Percentiles rank a stretch among this genome's conserved stretches.
phyloP scores from a whole-genome alignment of 2,888 invertebrate species.

The Harpalus rubripes region DNA sequence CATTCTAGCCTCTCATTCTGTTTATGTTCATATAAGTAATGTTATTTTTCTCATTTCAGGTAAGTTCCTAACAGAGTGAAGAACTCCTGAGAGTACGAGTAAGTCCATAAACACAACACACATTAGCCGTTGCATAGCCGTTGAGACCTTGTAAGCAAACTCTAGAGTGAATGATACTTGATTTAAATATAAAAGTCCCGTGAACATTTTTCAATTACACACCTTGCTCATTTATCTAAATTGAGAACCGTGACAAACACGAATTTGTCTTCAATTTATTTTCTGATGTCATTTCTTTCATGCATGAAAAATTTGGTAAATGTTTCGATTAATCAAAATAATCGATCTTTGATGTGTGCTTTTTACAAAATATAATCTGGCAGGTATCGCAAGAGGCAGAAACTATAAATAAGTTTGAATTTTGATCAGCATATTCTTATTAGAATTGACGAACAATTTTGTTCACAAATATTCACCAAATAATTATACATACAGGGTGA shows the following conservation, averaged over 20 bases:
- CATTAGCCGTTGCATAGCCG: constrained; percentile 14
- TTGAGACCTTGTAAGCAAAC: constrained; percentile 22
- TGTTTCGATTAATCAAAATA: constrained; percentile 41
- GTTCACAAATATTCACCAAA: too few relatives aligned
- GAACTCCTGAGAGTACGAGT: constrained; percentile 3
- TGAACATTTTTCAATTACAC: constrained; percentile 55
- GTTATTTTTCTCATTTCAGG: constrained; percentile 46
- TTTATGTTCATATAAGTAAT: constrained; percentile 32
- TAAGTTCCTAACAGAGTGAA: constrained; percentile 33
- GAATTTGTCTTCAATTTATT: constrained; percentile 61
- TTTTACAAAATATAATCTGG: neutral
- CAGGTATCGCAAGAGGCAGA: neutral
- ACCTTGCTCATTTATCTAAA: constrained; percentile 38
- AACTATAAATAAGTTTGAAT: too few relatives aligned
- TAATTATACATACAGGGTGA: too few relatives aligned
- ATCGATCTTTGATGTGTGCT: neutral
- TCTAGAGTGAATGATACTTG: constrained; percentile 28
- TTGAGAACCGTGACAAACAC: constrained; percentile 58
- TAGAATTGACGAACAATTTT: too few relatives aligned
- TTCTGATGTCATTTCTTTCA: constrained; percentile 49
- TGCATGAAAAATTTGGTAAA: constrained; percentile 36
- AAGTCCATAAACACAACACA: constrained; percentile 51
- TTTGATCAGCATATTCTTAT: too few relatives aligned
- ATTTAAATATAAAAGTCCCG: constrained; percentile 46
- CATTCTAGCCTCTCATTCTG: neutral